phyloP scores from a whole-genome alignment of 1,140 invertebrate species.

The Drosophila sulfurigaster region DNA sequence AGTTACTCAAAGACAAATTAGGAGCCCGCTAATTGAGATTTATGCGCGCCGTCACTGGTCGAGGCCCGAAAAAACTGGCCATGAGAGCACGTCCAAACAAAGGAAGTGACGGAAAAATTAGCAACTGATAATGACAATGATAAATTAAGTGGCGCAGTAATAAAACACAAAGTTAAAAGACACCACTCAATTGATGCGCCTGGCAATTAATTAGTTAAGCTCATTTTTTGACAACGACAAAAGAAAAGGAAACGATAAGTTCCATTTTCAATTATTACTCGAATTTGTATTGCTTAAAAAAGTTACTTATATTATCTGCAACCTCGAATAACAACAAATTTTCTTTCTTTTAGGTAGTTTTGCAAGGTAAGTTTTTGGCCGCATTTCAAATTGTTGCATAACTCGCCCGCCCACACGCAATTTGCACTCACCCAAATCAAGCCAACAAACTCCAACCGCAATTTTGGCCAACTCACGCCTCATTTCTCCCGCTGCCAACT shows the following conservation, averaged over 20 bases:
- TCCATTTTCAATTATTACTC: background rate
- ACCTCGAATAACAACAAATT: no score
- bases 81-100: slow-evolving; percentile 4
- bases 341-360: background rate
- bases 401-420: slow-evolving; percentile 6
- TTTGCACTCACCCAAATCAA: slow-evolving; percentile 9
- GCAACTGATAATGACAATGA: slow-evolving; percentile 64
- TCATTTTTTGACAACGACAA: slow-evolving; percentile 3
- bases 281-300: background rate
- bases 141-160: slow-evolving; percentile 51
- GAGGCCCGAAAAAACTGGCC: slow-evolving; percentile 9
- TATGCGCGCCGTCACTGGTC: slow-evolving; percentile 29
- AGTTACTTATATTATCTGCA: no score
- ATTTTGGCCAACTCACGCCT: slow-evolving; percentile 45
- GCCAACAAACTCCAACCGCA: slow-evolving; percentile 47
- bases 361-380: slow-evolving; percentile 44
- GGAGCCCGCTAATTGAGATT: slow-evolving; percentile 48
- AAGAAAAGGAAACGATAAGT: slow-evolving; percentile 2
- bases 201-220: slow-evolving; percentile 28
- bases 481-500: background rate
- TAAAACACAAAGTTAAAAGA: slow-evolving; percentile 21
- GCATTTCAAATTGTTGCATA: slow-evolving; percentile 14
- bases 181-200: slow-evolving; percentile 19
- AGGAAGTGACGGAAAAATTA: slow-evolving; percentile 51
- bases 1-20: slow-evolving; percentile 45